Conservation (phyloP, 2,888 invertebrate genomes). For the Lithophane socia region DNA sequence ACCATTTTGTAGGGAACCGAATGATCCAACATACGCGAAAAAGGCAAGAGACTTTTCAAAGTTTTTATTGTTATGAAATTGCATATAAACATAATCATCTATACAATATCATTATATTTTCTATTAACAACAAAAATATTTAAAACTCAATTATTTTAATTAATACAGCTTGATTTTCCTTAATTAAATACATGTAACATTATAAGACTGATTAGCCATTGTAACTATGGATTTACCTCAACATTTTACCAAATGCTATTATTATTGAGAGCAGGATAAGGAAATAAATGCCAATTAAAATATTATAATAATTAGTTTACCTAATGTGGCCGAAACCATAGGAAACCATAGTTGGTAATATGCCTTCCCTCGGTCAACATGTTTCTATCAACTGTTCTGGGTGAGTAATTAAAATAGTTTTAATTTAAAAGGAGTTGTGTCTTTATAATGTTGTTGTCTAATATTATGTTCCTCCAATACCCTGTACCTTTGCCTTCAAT, state of each 20-base stretch:
- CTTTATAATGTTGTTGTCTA: neutral
- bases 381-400: neutral
- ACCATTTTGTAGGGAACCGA: too few relatives aligned
- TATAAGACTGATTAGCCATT: neutral
- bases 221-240: neutral
- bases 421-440: neutral
- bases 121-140: neutral
- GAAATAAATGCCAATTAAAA: constrained; percentile 13
- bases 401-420: constrained; percentile 14
- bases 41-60: neutral
- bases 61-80: neutral
- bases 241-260: neutral
- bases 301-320: constrained; percentile 24
- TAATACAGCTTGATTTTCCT: neutral
- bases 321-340: neutral
- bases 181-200: neutral
- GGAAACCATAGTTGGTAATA: neutral
- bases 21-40: too few relatives aligned
- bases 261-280: neutral
- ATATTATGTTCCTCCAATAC: neutral
- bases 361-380: neutral
- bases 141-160: neutral
- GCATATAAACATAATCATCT: neutral
- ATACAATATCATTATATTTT: neutral
- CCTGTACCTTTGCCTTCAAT: neutral